Percentiles rank a stretch among this genome's conserved stretches.
phyloP scores from a whole-genome alignment of 2,797 vertebrate species.

The Gymnothorax reevesii region DNA sequence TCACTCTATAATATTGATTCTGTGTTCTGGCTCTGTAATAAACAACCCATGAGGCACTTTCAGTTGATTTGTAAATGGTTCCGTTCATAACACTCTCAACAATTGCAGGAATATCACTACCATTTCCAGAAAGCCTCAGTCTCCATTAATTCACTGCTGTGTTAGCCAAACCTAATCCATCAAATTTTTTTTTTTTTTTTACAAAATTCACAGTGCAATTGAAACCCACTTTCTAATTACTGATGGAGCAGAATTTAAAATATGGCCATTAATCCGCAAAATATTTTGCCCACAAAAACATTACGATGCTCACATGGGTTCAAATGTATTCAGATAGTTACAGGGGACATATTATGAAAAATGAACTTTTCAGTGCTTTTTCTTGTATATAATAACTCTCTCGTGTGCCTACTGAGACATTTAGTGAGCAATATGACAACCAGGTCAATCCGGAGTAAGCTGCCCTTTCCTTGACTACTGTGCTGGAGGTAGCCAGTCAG shows the following conservation, averaged over 20 bases:
- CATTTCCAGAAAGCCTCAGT: background rate
- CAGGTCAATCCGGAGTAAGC: too few relatives aligned
- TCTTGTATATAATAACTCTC: too few relatives aligned
- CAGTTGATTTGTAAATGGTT: too few relatives aligned
- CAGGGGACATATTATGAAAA: background rate
- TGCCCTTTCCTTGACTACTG: too few relatives aligned
- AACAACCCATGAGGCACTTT: too few relatives aligned
- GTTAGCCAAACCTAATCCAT: slow-evolving; percentile 3
- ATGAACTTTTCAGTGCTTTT: too few relatives aligned
- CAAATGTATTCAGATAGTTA: slow-evolving; percentile 7
- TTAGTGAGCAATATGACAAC: too few relatives aligned
- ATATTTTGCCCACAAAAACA: slow-evolving; percentile 4
- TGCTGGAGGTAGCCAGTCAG: too few relatives aligned
- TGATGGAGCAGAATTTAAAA: slow-evolving; percentile 21
- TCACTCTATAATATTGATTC: too few relatives aligned
- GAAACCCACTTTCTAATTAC: slow-evolving; percentile 4
- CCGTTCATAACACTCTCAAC: too few relatives aligned
- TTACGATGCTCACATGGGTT: background rate
- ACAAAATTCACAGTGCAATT: slow-evolving; percentile 7
- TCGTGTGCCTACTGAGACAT: too few relatives aligned
- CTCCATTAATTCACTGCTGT: background rate
- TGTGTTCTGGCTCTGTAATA: too few relatives aligned
- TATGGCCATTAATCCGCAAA: background rate
- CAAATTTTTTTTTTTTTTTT: background rate
- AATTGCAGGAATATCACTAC: background rate